These are phyloP conservation scores for Carassius gibelio DNA, from an alignment of 2,113 vertebrate species.

Conservation along the genomic window DNA sequence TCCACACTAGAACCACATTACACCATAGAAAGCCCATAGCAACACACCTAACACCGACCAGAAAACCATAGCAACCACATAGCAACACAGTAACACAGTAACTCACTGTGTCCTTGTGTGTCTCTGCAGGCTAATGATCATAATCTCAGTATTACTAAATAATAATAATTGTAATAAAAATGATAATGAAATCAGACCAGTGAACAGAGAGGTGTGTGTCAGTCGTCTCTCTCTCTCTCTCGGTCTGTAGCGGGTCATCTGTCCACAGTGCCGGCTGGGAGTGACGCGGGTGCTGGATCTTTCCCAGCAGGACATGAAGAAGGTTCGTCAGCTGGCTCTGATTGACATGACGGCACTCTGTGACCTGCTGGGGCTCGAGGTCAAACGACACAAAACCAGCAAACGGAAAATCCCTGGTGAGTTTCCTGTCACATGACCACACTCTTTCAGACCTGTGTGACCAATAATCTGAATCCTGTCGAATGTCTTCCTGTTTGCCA, in stretches of 20 bases:
- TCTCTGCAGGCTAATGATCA: too few species aligned
- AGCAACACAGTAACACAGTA: too few species aligned
- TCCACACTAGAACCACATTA: too few species aligned
- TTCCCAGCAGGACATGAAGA: constrained; percentile 85
- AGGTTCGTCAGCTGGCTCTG: constrained; percentile 83
- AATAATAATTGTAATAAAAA: too few species aligned
- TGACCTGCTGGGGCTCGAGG: constrained; percentile 84
- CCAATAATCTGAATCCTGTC: neutral
- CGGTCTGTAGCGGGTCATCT: constrained; percentile 78
- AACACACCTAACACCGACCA: too few species aligned
- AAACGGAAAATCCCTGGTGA: constrained; percentile 82
- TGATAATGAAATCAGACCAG: too few species aligned
- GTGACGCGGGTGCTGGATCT: constrained; percentile 84
- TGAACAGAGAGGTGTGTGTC: too few species aligned
- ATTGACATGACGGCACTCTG: constrained; percentile 88
- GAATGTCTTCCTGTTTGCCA: constrained; percentile 56
- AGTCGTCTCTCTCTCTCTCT: neutral
- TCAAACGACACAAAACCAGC: constrained; percentile 83
- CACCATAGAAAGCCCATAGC: too few species aligned
- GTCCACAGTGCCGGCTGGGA: constrained; percentile 80
- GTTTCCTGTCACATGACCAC: neutral
- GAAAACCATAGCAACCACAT: too few species aligned
- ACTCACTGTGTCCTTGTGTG: too few species aligned
- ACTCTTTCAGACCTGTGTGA: neutral
- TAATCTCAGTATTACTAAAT: too few species aligned